Base-by-base conservation (phyloP, 2,888 invertebrate species). In the Heteromurus nitidus region DNA sequence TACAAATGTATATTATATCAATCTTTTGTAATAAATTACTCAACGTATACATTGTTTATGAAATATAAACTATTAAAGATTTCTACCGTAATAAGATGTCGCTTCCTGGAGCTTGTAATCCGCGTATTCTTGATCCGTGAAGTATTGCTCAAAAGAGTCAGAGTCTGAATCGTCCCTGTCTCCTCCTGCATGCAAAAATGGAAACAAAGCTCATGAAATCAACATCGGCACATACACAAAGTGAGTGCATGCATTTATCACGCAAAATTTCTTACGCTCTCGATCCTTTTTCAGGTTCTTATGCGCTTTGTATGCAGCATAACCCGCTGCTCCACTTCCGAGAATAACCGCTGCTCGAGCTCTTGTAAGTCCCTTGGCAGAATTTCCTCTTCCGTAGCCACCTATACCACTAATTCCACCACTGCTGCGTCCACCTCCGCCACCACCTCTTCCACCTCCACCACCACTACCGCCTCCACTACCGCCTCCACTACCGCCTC, bases 201-300 rank as follows among this genome's bases (percentile, higher is more conserved):
- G n/a, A n/a, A n/a, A n/a, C n/a, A n/a, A n/a, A n/a, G n/a, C n/a
- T n/a, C n/a, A n/a, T n/a, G n/a, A n/a, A n/a, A n/a, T n/a, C n/a
- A n/a, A n/a, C n/a, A n/a, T n/a, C n/a, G n/a, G n/a, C n/a, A n/a
- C n/a, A n/a, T n/a, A n/a, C n/a, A n/a, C n/a, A n/a, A n/a, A n/a
- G n/a, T n/a, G n/a, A n/a, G n/a, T n/a, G n/a, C n/a, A n/a, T n/a
- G n/a, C n/a, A n/a, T n/a, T n/a, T n/a, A n/a, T n/a, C n/a, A n/a
- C n/a, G n/a, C n/a, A n/a, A n/a, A n/a, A n/a, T n/a, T n/a, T n/a
- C 82, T 60, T 82, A 80, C 83, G 75, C 9, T 73, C 64, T 53
- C 26, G 65, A 55, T 64, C 69, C n/a, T 67, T 69, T 50, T 22
- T 58, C 0, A n/a, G 20, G 30, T 67, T 80, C 42, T 75, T 16